Evolutionary conservation across 2,888 invertebrate species (phyloP), one percentile per base, ranked within the genome.

Genomic region (Ernsta delagoae): DNA sequence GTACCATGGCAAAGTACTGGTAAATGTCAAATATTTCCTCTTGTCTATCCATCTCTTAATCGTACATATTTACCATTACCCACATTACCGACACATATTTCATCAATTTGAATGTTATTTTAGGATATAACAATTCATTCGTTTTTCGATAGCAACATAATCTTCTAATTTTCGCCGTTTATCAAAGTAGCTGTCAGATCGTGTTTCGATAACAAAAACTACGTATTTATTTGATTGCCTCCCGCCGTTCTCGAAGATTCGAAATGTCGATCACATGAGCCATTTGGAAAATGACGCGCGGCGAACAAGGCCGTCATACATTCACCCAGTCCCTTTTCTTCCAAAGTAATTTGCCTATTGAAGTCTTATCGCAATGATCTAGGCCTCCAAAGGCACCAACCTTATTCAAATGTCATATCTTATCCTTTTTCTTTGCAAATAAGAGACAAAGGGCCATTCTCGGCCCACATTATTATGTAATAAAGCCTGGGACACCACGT

Each of bases 401-500:
- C 69, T 69, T 69, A 69, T 69, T 69, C 69, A 69, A 64, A 69
- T 63, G 68, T 68, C 68, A 69, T 69, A 69, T 69, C 69, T 69
- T 64, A 69, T 69, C 69, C 69, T 69, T 63, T 67, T 69, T 63
- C 62, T 62, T 64, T 53, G 62, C 69, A 69, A 69, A 69, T 69
- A 69, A 64, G 69, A 69, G 69, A 69, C 69, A 63, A 69, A 64
- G 69, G 48, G 41, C 63, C 50, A 59, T 59, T 63, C 36, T 63
- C 50, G 63, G 69, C 59, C 65, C 63, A 64, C 53, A 64, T 69
- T 69, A 64, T 69, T 63, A 69, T 69, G 59, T 69, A 64, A 69
- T 69, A 63, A 64, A 69, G 48, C 56, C 39, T 53, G 59, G 53
- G 16, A 53, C 41, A 41, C 61, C 24, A 63, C 34, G 16, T 34